Percentiles rank a stretch among this genome's conserved stretches.
phyloP scores from a whole-genome alignment of 2,797 vertebrate genomes.

The Gephyroberyx darwinii region DNA sequence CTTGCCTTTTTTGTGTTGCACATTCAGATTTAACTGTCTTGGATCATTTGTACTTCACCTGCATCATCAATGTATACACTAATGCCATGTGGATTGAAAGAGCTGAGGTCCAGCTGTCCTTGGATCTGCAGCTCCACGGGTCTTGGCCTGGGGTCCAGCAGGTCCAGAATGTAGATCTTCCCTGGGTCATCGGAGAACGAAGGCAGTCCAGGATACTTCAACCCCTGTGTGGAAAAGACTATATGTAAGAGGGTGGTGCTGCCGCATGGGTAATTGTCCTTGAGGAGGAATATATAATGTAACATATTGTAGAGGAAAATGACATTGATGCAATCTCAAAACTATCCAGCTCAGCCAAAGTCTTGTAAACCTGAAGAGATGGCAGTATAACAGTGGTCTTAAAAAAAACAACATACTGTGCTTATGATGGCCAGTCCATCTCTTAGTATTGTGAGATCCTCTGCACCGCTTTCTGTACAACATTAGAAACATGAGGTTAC shows the following conservation, averaged over 20 bases:
- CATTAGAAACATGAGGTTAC: background rate
- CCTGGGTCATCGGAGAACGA: conserved; percentile 80
- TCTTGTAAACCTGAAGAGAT: background rate
- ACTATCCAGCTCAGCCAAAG: too few relatives aligned
- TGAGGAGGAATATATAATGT: background rate
- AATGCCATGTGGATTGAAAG: conserved; percentile 91
- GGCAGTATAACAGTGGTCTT: background rate
- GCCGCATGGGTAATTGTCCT: too few relatives aligned
- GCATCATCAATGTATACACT: conserved; percentile 82
- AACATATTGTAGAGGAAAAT: background rate
- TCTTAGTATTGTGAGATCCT: conserved; percentile 88
- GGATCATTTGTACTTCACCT: conserved; percentile 67
- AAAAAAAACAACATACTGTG: conserved; percentile 78
- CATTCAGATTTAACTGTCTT: background rate
- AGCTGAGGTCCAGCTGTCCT: conserved; percentile 82
- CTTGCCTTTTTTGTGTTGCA: background rate
- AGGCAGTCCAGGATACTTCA: conserved; percentile 78
- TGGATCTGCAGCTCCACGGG: conserved; percentile 82
- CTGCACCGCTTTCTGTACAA: conserved; percentile 80
- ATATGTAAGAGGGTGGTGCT: background rate
- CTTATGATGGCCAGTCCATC: conserved; percentile 89
- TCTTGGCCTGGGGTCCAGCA: conserved; percentile 77
- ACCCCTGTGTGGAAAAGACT: conserved; percentile 75
- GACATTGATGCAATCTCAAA: background rate
- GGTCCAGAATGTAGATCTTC: conserved; percentile 84